Percentiles rank a stretch among this genome's conserved stretches.
Conservation (phyloP, 2,888 invertebrate species). For the Tineola bisselliella region DNA sequence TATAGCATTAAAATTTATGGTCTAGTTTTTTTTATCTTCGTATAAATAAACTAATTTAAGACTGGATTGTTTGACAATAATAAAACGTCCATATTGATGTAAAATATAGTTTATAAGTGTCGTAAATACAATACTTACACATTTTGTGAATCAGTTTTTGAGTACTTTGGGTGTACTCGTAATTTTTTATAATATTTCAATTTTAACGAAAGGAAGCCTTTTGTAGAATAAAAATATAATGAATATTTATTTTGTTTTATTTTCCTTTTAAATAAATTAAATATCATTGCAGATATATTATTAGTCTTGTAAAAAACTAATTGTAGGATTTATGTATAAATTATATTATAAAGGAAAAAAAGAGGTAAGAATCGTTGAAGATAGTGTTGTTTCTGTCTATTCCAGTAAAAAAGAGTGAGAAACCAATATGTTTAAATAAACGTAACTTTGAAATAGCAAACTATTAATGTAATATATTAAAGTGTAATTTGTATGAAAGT, state of each 20-base stretch:
- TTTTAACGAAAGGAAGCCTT: background rate
- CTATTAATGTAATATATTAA: too few relatives aligned
- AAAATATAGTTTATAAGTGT: background rate
- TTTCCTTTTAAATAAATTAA: too few relatives aligned
- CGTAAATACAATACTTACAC: background rate
- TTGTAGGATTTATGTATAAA: too few relatives aligned
- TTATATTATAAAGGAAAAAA: too few relatives aligned
- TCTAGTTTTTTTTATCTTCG: background rate
- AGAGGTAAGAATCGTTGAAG: too few relatives aligned
- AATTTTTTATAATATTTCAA: constrained; percentile 2
- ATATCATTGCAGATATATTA: too few relatives aligned
- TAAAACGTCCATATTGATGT: background rate
- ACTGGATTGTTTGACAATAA: constrained; percentile 12
- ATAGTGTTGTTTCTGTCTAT: too few relatives aligned
- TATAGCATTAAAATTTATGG: background rate
- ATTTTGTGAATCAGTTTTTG: background rate
- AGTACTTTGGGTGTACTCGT: background rate
- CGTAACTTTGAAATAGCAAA: too few relatives aligned
- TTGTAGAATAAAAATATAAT: background rate
- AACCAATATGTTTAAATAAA: too few relatives aligned
- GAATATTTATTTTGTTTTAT: background rate
- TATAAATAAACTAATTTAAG: background rate
- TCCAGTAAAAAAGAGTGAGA: too few relatives aligned
- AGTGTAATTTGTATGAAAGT: background rate
- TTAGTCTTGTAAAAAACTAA: too few relatives aligned